Conservation (phyloP, 2,888 invertebrate genomes). For the Lepidocyrtinus sp. region DNA sequence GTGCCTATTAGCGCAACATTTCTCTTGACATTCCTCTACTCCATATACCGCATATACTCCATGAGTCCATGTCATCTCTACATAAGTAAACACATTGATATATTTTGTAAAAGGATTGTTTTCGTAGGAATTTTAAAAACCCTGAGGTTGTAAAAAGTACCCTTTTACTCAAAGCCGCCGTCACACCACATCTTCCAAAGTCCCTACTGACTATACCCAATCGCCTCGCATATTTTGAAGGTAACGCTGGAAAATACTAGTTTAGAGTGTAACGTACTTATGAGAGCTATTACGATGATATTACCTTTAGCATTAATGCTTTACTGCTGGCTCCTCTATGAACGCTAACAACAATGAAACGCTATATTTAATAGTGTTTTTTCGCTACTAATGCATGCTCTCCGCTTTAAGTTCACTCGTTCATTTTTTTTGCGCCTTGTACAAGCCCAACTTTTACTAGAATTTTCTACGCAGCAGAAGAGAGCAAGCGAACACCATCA, state of each 20-base stretch:
- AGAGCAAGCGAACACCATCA: conserved; percentile 30
- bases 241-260: conserved; percentile 41
- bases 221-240: conserved; percentile 7
- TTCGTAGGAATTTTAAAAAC: background rate
- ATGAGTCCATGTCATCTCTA: background rate
- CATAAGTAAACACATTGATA: background rate
- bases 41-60: too few relatives aligned
- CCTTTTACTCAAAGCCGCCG: conserved; percentile 28
- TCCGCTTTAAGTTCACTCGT: conserved; percentile 31
- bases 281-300: conserved; percentile 59
- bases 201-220: too few relatives aligned
- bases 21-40: background rate
- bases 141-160: conserved; percentile 45
- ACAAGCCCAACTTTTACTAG: conserved; percentile 15
- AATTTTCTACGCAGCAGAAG: conserved; percentile 23
- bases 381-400: conserved; percentile 47
- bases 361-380: conserved; percentile 16
- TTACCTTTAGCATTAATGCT: conserved; percentile 37
- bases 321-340: conserved; percentile 34
- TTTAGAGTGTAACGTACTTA: conserved; percentile 48
- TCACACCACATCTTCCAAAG: conserved; percentile 17
- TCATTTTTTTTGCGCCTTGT: conserved; percentile 21
- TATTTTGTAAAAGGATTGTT: background rate
- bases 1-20: background rate
- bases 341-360: conserved; percentile 36